Conservation (phyloP, 2,888 invertebrate species). For the Pollenia griseotomentosa region DNA sequence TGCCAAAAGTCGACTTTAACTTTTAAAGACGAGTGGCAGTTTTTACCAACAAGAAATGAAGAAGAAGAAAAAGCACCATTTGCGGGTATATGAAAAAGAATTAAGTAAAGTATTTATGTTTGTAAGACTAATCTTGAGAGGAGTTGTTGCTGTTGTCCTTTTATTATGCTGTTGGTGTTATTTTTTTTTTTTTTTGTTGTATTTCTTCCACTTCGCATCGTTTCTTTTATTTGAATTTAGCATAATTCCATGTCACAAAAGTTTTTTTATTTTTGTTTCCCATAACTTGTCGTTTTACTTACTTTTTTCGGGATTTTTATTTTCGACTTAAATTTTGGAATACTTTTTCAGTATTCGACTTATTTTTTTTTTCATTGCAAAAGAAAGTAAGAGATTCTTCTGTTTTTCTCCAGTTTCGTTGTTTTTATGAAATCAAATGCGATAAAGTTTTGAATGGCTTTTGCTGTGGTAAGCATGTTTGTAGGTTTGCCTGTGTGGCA, state of each 20-base stretch:
- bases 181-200: conserved; percentile 9
- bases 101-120: conserved; percentile 54
- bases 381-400: background rate
- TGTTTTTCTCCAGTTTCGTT: background rate
- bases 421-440: conserved; percentile 15
- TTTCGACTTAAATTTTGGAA: background rate
- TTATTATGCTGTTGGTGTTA: conserved; percentile 24
- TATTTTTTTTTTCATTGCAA: background rate
- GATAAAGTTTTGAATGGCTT: conserved; percentile 13
- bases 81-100: background rate
- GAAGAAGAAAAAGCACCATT: conserved; percentile 1
- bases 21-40: conserved; percentile 40
- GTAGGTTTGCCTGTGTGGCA: background rate
- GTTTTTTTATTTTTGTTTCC: conserved; percentile 7
- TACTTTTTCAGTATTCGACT: background rate
- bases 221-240: conserved; percentile 34
- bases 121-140: conserved; percentile 55
- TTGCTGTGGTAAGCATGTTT: background rate
- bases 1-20: background rate
- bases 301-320: conserved; percentile 20
- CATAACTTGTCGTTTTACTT: background rate
- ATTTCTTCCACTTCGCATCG: conserved; percentile 21
- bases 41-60: background rate
- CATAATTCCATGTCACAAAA: conserved; percentile 41
- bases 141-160: conserved; percentile 29